Base-by-base conservation (phyloP, 2,113 vertebrate species). In the Lagopus leucura region DNA sequence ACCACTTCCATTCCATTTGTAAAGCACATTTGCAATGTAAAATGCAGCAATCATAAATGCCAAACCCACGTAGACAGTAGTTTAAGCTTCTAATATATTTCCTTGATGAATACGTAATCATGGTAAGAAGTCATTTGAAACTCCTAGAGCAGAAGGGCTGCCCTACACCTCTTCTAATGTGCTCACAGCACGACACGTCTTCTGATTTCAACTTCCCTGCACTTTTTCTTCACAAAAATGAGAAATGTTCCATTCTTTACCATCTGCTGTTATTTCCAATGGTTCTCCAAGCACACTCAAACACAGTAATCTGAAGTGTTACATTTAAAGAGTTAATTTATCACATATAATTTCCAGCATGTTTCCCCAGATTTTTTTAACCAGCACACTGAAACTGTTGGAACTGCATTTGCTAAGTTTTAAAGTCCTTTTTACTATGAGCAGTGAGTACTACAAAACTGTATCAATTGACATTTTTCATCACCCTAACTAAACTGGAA, bases 181-280 rank as follows among this genome's bases (percentile, higher is more conserved):
- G 13, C 36, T 20, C 11, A 8, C 40, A 76, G 45, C 22, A 24
- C 4, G 15, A 5, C 17, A 11, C 0, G 0, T 13, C 47, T 60
- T 36, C 42, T 15, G 4, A 50, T 60, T 69, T 50, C 47, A 55
- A 34, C 9, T 8, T 57, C 13, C 15, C 21, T 25, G n/a, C 4
- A 19, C 22, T 6, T 76, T 40, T n/a, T 13, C 5, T 22, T 70
- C 27, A 52, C 24, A 79, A 36, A 61, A 76, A 48, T 6, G 1
- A 36, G 45, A 34, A 30, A 24, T 24, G 18, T 74, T 42, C 28
- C 22, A 15, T 54, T 57, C 28, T n/a, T 7, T 42, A 32, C 14
- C 38, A 45, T 30, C 30, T n/a, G 42, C 20, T 67, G 22, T 22
- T 45, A 24, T 45, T 45, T 67, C 11, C 30, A 66, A 8, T 24